These are phyloP conservation scores for Pachyuromys duprasi DNA, from an alignment of 2,797 vertebrate genomes.

Conservation along the genomic window DNA sequence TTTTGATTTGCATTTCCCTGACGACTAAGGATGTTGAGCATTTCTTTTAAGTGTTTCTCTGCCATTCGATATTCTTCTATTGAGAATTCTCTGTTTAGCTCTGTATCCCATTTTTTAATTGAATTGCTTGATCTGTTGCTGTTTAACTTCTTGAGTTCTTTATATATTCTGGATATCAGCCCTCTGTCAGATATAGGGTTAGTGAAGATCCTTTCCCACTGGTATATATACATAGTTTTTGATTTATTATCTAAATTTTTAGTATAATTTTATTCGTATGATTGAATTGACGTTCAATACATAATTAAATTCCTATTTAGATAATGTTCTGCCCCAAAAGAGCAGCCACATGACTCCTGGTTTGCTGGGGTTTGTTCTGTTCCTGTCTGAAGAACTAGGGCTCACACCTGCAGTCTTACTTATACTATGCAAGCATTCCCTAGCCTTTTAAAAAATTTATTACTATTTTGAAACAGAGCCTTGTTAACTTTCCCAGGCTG, in stretches of 20 bases:
- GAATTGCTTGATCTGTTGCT: too few species aligned
- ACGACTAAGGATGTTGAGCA: too few species aligned
- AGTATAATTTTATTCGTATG: neutral
- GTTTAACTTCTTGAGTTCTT: too few species aligned
- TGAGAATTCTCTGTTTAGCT: too few species aligned
- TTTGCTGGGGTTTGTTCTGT: neutral
- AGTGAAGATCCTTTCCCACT: too few species aligned
- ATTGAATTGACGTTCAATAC: constrained; percentile 37
- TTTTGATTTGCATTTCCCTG: too few species aligned
- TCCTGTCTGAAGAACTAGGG: neutral
- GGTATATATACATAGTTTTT: neutral
- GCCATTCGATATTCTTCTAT: too few species aligned
- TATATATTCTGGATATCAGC: too few species aligned
- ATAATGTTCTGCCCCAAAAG: neutral
- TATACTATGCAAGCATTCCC: neutral
- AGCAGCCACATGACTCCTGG: neutral
- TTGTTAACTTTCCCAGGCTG: neutral
- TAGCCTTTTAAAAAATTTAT: neutral
- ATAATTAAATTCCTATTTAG: constrained; percentile 26
- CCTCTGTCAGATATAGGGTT: too few species aligned
- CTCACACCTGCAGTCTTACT: neutral
- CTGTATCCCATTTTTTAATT: too few species aligned
- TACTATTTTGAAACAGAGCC: neutral
- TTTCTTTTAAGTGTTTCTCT: too few species aligned
- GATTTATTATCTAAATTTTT: constrained; percentile 43